Percentiles rank a stretch among this genome's conserved stretches.
Evolutionary conservation across 1,140 invertebrate genomes (phyloP).

Genomic region (Triops cancriformis): DNA sequence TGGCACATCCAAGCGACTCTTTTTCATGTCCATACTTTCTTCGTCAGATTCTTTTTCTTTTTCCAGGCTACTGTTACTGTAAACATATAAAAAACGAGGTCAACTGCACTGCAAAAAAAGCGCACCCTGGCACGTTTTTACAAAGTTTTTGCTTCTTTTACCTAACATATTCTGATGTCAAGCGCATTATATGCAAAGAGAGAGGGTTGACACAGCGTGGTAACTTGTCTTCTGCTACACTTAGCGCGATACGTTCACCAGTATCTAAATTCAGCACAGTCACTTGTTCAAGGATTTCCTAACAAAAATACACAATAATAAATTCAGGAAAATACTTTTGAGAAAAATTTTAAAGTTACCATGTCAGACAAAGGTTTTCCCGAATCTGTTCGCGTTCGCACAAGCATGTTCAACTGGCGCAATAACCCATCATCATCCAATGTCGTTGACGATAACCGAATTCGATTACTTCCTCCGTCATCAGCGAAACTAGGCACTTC

Average conservation of each 20-base stretch:
- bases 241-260: conserved; percentile 76
- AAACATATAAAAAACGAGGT: conserved; percentile 24
- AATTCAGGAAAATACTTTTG: neutral
- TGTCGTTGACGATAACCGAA: neutral
- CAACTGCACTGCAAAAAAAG: neutral
- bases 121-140: neutral
- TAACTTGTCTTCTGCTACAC: conserved; percentile 79
- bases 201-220: conserved; percentile 85
- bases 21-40: conserved; percentile 69
- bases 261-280: conserved; percentile 90
- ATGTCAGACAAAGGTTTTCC: conserved; percentile 73
- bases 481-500: conserved; percentile 30
- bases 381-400: conserved; percentile 71
- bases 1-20: conserved; percentile 34
- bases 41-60: conserved; percentile 73
- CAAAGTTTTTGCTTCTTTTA: conserved; percentile 30
- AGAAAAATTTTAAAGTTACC: conserved; percentile 37
- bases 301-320: conserved; percentile 30
- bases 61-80: conserved; percentile 56
- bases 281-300: conserved; percentile 85
- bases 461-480: conserved; percentile 48
- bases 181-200: conserved; percentile 86
- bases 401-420: conserved; percentile 61
- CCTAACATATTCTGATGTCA: conserved; percentile 79
- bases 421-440: conserved; percentile 54